A percentile compares a stretch with the other conserved stretches of the same genome.
Evolutionary conservation across 2,797 vertebrate species (phyloP).

Genomic region (Cirrhinus mrigala): DNA sequence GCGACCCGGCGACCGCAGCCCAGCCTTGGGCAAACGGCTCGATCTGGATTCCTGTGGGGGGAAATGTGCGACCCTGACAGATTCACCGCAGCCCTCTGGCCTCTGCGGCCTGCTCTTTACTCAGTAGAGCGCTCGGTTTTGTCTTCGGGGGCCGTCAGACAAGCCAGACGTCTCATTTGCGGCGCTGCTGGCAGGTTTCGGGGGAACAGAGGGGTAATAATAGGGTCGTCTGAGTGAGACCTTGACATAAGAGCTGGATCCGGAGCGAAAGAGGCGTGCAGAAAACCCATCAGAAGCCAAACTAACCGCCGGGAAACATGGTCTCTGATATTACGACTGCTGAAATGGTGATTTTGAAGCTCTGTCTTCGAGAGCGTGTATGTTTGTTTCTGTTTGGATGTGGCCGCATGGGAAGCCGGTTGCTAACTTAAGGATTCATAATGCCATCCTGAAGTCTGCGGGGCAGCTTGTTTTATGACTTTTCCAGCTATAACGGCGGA

Average conservation of each 20-base stretch:
- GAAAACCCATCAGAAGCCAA: constrained; percentile 61
- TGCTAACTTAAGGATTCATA: constrained; percentile 28
- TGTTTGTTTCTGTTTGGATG: constrained; percentile 37
- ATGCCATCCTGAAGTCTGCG: constrained; percentile 35
- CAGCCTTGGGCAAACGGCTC: constrained; percentile 32
- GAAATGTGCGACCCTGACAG: constrained; percentile 68
- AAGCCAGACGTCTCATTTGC: constrained; percentile 60
- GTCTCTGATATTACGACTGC: neutral
- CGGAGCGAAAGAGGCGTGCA: constrained; percentile 19
- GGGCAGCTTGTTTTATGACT: constrained; percentile 5
- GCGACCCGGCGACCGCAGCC: constrained; percentile 45
- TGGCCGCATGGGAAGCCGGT: neutral
- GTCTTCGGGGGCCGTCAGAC: constrained; percentile 70
- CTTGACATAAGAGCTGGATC: constrained; percentile 70
- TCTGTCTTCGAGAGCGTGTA: constrained; percentile 2
- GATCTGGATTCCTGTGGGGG: constrained; percentile 65
- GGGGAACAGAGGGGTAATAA: constrained; percentile 72
- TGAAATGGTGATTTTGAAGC: constrained; percentile 19
- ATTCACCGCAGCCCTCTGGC: constrained; percentile 38
- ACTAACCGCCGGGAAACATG: constrained; percentile 26
- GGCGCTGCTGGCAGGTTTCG: constrained; percentile 65
- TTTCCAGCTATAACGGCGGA: constrained; percentile 1
- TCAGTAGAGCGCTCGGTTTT: constrained; percentile 53
- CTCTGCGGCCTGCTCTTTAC: constrained; percentile 26
- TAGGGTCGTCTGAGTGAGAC: constrained; percentile 75